Base-by-base conservation (phyloP, 2,888 invertebrate species). In the Sminthurinus aureus region DNA sequence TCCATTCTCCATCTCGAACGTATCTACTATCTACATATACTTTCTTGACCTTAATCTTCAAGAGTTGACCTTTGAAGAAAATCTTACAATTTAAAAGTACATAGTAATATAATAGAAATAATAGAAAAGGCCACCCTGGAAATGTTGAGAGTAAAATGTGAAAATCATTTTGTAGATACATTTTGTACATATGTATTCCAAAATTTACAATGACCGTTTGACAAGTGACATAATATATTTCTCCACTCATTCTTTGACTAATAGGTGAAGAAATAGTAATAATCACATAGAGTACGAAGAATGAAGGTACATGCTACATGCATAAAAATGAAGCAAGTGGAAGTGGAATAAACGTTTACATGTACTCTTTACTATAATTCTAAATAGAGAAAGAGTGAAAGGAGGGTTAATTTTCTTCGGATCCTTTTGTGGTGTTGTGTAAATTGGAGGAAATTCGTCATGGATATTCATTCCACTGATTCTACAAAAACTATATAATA, bases 391-490 rank as follows among this genome's bases (percentile, higher is more conserved):
- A 12, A 71, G 15, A 20, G 24, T 8, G n/a, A 22, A 38, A 75
- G 3, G 75, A 78, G 67, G 67, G 80, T 58, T 73, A 51, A 38
- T 81, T 81, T n/a, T 81, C 73, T 71, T 64, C 73, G 71, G 73
- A 50, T 73, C 80, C 73, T 81, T 81, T 73, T 73, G 73, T 73
- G 80, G 73, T 52, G 38, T 22, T 81, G 71, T 24, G 38, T n/a
- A n/a, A n/a, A n/a, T n/a, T n/a, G 24, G 15, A 73, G 15, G 38
- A 64, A 80, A 81, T 81, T 81, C 52, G 80, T 73, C 80, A 81
- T 26, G 74, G 69, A 20, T 69, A 66, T 75, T 52, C 51, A 66
- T 75, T 52, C 51, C n/a, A 75, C 50, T 75, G 6, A 71, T 75
- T 1, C 75, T 75, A 15, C 51, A n/a, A 52, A 51, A 0, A 50